Base-by-base conservation (phyloP, 2,113 vertebrate genomes). In the Vulpes lagopus region DNA sequence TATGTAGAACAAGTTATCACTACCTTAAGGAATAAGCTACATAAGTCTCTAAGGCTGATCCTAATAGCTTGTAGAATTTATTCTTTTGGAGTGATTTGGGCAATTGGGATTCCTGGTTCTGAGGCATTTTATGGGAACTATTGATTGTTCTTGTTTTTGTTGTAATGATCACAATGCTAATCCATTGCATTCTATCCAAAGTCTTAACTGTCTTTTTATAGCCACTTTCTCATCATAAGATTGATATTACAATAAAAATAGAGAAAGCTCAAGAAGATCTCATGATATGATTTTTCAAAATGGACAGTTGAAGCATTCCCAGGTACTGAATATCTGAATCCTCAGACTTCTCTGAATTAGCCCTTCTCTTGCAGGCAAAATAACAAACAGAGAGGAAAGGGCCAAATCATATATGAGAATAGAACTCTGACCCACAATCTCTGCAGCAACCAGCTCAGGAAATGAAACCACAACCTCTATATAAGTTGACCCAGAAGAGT, bases 381-480 rank as follows among this genome's bases (percentile, higher is more conserved):
- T n/a, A 23, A 32, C 22, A 23, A 65, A 22, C 23, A 1, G 7
- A 0, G 25, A 1, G 25, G 11, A 10, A 43, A 7, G 32, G 10
- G 49, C 4, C 20, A 84, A 35, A 84, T 11, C 19, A 57, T 22
- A 14, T 35, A 19, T 30, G 4, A 35, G 16, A 8, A n/a, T 20
- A 74, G n/a, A 43, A n/a, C 3, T 89, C 9, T 85, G 22, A 60
- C 11, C 9, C 16, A 38, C 17, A 27, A 38, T 7, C 43, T 82
- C n/a, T 89, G 6, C 8, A 74, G 3, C 32, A 55, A 65, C 8
- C 43, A 78, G 14, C 25, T 15, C 43, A 51, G 74, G 43, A 51
- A 51, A 78, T 76, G 38, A 49, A 49, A 76, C 73, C 73, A 76
- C 23, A 32, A 8, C 2, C 3, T 86, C 17, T 32, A 0, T 51